Evolutionary conservation across 1,140 invertebrate genomes (phyloP).

Genomic region (Chymomyza costata): DNA sequence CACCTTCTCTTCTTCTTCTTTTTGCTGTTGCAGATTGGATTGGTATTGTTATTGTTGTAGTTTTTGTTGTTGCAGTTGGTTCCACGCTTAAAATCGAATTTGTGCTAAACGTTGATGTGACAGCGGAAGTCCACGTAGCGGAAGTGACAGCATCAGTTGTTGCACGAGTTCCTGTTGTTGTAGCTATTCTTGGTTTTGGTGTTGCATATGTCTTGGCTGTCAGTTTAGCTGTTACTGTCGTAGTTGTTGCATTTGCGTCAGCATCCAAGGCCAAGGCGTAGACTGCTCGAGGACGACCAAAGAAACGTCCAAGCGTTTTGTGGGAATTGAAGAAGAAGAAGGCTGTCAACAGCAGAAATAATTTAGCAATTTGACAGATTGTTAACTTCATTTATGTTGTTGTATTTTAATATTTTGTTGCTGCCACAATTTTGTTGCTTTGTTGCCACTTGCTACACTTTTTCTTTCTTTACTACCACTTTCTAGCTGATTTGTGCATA

Average conservation of each 20-base stretch:
- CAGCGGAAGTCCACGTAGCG: slow-evolving; percentile 25
- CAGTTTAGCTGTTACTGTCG: slow-evolving; percentile 13
- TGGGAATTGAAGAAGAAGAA: slow-evolving; percentile 67
- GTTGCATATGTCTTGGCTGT: slow-evolving; percentile 6
- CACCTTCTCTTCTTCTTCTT: background rate
- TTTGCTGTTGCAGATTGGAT: background rate
- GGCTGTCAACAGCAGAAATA: slow-evolving; percentile 75
- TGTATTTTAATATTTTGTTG: slow-evolving; percentile 51
- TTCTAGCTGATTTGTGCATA: no score
- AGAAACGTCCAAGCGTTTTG: slow-evolving; percentile 13
- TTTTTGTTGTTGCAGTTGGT: slow-evolving; percentile 20
- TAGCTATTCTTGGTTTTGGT: background rate
- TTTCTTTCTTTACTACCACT: no score
- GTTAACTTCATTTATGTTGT: slow-evolving; percentile 75
- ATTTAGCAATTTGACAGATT: slow-evolving; percentile 74
- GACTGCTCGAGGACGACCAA: slow-evolving; percentile 27
- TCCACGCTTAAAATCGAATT: slow-evolving; percentile 55
- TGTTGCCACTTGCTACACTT: slow-evolving; percentile 20
- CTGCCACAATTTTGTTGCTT: slow-evolving; percentile 25
- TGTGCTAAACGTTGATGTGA: slow-evolving; percentile 31
- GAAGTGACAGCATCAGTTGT: slow-evolving; percentile 7
- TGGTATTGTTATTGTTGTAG: slow-evolving; percentile 14
- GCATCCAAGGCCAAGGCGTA: slow-evolving; percentile 9
- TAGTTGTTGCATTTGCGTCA: slow-evolving; percentile 34
- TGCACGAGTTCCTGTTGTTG: slow-evolving; percentile 21